Evolutionary conservation across 2,113 vertebrate species (phyloP).

Genomic region (Ictalurus furcatus): DNA sequence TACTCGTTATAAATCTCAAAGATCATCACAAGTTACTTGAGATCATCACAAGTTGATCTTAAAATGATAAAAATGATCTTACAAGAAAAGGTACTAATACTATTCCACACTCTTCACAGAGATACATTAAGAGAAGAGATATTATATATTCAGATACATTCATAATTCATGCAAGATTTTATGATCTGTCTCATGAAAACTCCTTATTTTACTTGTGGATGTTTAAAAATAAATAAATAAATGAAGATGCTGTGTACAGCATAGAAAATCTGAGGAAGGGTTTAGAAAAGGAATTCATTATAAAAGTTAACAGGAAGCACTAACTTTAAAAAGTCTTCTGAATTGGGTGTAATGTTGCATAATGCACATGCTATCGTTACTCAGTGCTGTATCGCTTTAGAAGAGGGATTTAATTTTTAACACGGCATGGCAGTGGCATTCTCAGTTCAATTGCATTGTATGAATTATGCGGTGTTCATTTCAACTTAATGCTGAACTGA

Average conservation of each 20-base stretch:
- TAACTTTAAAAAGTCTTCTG: background rate
- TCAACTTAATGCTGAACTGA: slow-evolving; percentile 9
- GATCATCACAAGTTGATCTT: background rate
- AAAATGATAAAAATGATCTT: background rate
- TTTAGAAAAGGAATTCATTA: background rate
- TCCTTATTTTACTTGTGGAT: background rate
- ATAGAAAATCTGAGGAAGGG: background rate
- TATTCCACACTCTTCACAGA: background rate
- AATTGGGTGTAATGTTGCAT: background rate
- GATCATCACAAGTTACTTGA: background rate
- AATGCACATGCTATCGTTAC: background rate
- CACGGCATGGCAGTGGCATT: background rate
- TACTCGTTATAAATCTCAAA: background rate
- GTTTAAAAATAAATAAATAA: background rate
- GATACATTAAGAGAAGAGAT: background rate
- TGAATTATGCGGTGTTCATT: slow-evolving; percentile 19
- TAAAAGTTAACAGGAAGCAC: background rate
- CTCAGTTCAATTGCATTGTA: background rate
- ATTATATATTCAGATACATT: background rate
- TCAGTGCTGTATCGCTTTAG: slow-evolving; percentile 1
- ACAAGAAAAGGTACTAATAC: background rate
- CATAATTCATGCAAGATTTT: background rate
- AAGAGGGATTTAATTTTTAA: background rate
- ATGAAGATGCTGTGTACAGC: background rate
- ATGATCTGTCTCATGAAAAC: background rate